Conservation (phyloP, 2,797 vertebrate genomes). For the Semotilus atromaculatus region DNA sequence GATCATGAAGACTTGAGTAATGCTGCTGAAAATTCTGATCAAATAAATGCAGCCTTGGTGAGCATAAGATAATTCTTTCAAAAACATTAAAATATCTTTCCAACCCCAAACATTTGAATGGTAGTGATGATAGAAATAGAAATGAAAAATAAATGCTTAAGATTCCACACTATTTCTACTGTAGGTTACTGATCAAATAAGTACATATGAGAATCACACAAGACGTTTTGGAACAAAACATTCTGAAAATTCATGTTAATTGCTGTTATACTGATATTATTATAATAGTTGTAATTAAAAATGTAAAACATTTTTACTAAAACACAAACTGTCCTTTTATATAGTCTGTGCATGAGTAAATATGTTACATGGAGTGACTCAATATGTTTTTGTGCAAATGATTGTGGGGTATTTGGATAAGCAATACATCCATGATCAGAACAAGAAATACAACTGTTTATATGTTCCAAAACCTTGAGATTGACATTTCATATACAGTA, state of each 20-base stretch:
- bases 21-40: too few species aligned
- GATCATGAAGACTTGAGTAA: neutral
- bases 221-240: neutral
- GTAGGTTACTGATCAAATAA: neutral
- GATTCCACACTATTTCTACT: neutral
- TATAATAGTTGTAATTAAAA: neutral
- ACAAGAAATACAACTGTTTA: neutral
- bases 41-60: neutral
- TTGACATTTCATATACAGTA: neutral
- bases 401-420: slow-evolving; percentile 1
- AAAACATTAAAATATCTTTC: neutral
- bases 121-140: neutral
- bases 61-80: neutral
- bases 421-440: neutral
- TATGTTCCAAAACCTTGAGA: slow-evolving; percentile 6
- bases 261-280: neutral
- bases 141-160: neutral
- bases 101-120: neutral
- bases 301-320: neutral
- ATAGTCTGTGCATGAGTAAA: too few species aligned
- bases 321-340: too few species aligned
- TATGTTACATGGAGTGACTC: neutral
- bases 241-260: neutral
- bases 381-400: neutral
- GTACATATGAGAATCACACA: neutral